These are phyloP conservation scores for Gymnarchus niloticus DNA, from an alignment of 2,113 vertebrate species.

Conservation along the genomic window DNA sequence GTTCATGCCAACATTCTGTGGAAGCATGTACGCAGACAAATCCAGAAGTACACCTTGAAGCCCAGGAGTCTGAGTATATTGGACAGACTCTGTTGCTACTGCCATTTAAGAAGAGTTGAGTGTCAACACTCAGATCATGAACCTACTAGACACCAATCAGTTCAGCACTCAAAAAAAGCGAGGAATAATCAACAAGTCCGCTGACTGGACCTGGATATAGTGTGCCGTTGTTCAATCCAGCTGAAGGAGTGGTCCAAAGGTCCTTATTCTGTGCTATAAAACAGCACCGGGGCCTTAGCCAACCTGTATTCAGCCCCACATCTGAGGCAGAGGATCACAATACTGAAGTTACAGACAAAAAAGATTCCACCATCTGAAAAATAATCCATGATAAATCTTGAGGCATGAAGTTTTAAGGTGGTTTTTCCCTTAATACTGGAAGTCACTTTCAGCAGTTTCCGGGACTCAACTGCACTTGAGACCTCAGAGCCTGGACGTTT, in stretches of 20 bases:
- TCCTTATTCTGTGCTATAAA: slow-evolving; percentile 10
- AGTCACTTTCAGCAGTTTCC: neutral
- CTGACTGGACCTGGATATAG: neutral
- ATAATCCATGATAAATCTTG: slow-evolving; percentile 3
- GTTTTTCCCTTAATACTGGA: slow-evolving; percentile 8
- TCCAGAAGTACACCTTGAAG: no score
- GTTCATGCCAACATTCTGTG: neutral
- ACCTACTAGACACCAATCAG: neutral
- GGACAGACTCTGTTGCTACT: neutral
- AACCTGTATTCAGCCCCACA: slow-evolving; percentile 7
- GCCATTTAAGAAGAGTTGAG: neutral
- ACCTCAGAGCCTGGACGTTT: neutral
- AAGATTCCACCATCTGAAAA: slow-evolving; percentile 3
- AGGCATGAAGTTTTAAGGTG: slow-evolving; percentile 1
- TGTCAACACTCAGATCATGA: neutral
- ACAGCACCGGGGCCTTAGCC: slow-evolving; percentile 1
- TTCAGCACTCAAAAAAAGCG: neutral
- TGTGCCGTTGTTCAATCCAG: neutral
- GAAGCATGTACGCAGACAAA: neutral
- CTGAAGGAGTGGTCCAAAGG: neutral
- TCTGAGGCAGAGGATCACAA: neutral
- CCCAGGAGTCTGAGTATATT: neutral
- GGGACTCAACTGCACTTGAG: slow-evolving; percentile 5
- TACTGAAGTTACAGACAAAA: slow-evolving; percentile 8
- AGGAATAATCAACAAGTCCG: neutral